Base-by-base conservation (phyloP, 2,113 vertebrate genomes). In the Lophura nycthemera region DNA sequence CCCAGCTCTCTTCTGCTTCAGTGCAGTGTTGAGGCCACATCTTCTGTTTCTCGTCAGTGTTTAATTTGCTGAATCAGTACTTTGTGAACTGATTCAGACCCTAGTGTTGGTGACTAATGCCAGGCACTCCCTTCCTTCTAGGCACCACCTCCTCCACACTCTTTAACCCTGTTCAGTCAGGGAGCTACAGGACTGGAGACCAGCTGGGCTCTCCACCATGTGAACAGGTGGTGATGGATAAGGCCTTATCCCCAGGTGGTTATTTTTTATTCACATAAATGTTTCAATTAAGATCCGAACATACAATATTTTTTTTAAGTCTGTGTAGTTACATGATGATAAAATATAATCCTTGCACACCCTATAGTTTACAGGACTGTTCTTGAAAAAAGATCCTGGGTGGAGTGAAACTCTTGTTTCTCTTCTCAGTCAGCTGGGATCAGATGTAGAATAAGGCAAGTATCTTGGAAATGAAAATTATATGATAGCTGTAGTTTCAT, bases 101-200 rank as follows among this genome's bases (percentile, higher is more conserved):
- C 1, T n/a, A 61, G 47, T 92, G 47, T 54, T 93, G 59, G 78
- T 96, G 94, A 97, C 79, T 96, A 94, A 96, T 82, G 18, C 72
- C 56, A 69, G 93, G 13, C 86, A 92, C 96, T 85, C 96, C 95
- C 93, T 96, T 95, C 91, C 93, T 94, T 60, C 71, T 57, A 66
- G 88, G 89, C 89, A 96, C 73, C 2, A 0, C 82, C 64, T 94
- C 65, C 40, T 81, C 50, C n/a, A 34, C 45, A 47, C 25, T 91
- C 54, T 56, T 47, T 79, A 72, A 42, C 43, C 73, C 32, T 70
- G 30, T 50, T 86, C 61, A 80, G 38, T 43, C 71, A 65, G 71
- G n/a, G 64, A 83, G 52, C 67, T 93, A 14, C 24, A 65, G 47
- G 72, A 67, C 50, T 77, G 42, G 57, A 85, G 50, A 71, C 52